Percentiles rank a stretch among this genome's conserved stretches.
Conservation (phyloP, 2,888 invertebrate species). For the Celastrina argiolus region DNA sequence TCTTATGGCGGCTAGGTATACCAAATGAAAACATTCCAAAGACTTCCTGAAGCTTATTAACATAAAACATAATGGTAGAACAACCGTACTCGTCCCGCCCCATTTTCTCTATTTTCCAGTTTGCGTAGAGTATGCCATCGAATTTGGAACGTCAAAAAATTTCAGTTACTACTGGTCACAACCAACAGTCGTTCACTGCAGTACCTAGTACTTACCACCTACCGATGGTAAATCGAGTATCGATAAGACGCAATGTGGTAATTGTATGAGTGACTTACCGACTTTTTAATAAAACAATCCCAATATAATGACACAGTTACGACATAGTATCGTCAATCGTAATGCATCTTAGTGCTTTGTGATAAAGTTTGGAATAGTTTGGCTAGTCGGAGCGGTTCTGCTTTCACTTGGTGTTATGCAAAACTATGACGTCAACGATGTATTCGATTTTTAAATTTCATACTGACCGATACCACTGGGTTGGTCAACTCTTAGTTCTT, state of each 20-base stretch:
- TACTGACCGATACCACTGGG: neutral
- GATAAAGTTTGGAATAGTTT: conserved; percentile 15
- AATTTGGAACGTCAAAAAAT: too few species aligned
- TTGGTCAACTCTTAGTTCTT: neutral
- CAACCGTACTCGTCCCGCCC: too few species aligned
- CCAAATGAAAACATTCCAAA: too few species aligned
- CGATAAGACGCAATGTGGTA: neutral
- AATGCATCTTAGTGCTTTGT: neutral
- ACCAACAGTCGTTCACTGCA: too few species aligned
- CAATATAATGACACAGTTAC: conserved; percentile 17
- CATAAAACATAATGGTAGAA: too few species aligned
- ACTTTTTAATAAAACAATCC: conserved; percentile 8
- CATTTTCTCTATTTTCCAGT: too few species aligned
- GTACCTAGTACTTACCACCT: too few species aligned
- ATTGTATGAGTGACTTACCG: neutral
- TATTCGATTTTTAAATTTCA: conserved; percentile 16
- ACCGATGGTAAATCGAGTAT: neutral
- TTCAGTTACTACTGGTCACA: too few species aligned
- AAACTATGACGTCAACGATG: conserved; percentile 10
- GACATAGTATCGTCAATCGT: neutral
- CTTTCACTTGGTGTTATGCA: conserved; percentile 21
- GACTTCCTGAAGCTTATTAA: too few species aligned
- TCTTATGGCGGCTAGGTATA: too few species aligned
- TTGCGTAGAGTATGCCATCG: too few species aligned
- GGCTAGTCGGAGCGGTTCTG: neutral